These are phyloP conservation scores for Macrochelys suwanniensis DNA, from an alignment of 2,797 vertebrate species.

Conservation along the genomic window DNA sequence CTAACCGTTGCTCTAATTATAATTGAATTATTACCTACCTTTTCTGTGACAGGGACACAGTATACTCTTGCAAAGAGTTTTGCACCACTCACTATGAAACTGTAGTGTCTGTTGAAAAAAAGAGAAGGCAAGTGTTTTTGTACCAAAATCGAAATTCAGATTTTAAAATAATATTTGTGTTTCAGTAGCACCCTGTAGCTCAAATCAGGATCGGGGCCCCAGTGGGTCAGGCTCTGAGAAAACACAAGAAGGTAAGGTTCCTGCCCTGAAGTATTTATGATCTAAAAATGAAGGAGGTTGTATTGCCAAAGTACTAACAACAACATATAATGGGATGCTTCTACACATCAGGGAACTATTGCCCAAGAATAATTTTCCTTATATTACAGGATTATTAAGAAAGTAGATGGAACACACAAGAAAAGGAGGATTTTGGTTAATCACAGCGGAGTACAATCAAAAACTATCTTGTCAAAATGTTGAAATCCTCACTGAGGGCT, in stretches of 20 bases:
- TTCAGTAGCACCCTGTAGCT: not conserved
- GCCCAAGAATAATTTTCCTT: not conserved
- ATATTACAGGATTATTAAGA: not conserved
- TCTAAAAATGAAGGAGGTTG: not conserved
- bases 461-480: not conserved
- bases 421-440: not conserved
- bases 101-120: slow-evolving; percentile 87
- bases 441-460: not conserved
- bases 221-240: not conserved
- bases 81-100: slow-evolving; percentile 91
- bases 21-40: slow-evolving; percentile 79
- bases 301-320: not conserved
- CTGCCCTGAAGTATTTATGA: not conserved
- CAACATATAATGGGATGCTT: not conserved
- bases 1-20: not conserved
- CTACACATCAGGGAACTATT: not conserved
- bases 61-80: slow-evolving; percentile 92
- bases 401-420: not conserved
- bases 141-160: not conserved
- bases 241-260: not conserved
- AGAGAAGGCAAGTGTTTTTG: not conserved
- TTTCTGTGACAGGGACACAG: slow-evolving; percentile 89
- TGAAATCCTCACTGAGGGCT: not conserved
- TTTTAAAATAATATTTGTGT: not conserved
- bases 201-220: not conserved